Conservation (phyloP, 1,140 invertebrate genomes). For the Ostrea denselamellosa region DNA sequence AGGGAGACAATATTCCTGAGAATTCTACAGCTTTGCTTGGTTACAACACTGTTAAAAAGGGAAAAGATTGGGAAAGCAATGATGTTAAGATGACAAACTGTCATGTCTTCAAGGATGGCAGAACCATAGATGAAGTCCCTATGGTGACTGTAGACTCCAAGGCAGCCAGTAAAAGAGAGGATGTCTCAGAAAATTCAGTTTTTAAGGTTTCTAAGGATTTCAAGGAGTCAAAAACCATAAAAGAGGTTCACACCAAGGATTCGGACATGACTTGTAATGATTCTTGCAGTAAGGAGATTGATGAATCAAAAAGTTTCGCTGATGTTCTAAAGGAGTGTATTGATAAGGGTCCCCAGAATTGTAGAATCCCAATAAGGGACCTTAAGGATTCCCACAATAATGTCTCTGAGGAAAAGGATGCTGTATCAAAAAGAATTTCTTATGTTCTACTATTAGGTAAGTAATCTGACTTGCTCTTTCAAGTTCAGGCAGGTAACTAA, state of each 20-base stretch:
- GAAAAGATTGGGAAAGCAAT: neutral
- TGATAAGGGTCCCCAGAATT: neutral
- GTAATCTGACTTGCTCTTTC: neutral
- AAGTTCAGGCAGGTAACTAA: neutral
- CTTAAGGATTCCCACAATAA: neutral
- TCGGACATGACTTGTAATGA: neutral
- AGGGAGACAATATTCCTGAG: neutral
- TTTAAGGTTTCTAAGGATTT: neutral
- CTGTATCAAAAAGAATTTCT: constrained; percentile 11
- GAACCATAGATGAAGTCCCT: neutral
- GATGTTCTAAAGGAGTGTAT: neutral
- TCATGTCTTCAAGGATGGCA: neutral
- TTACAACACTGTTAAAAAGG: neutral
- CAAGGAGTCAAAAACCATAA: neutral
- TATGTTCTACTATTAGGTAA: constrained; percentile 18
- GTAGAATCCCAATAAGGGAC: neutral
- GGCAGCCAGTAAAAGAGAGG: neutral
- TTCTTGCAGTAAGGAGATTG: neutral
- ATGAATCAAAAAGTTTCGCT: neutral
- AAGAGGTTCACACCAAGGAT: neutral
- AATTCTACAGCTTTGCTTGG: neutral
- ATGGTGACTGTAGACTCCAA: neutral
- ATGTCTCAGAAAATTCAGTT: neutral
- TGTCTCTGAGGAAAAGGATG: neutral
- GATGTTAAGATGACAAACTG: neutral